Percentiles rank a stretch among this genome's conserved stretches.
Conservation (phyloP, 2,888 invertebrate genomes). For the Xestobium rufovillosum region DNA sequence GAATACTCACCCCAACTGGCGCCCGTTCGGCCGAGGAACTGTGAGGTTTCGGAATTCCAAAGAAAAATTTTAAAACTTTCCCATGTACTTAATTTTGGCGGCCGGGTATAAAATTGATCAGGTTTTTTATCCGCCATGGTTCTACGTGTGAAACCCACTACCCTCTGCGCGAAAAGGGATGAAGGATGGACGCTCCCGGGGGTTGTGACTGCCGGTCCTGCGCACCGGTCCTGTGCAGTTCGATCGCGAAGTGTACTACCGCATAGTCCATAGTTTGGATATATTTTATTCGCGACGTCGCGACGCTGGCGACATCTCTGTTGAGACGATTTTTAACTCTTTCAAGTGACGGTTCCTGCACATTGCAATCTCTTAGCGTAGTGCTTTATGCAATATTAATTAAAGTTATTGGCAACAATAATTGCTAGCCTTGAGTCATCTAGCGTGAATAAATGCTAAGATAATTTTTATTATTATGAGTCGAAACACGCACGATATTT, state of each 20-base stretch:
- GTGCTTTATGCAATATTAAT: too few species aligned
- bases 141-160: constrained; percentile 21
- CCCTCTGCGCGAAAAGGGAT: constrained; percentile 32
- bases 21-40: constrained; percentile 86
- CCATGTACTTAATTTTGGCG: constrained; percentile 77
- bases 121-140: constrained; percentile 66
- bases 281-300: not conserved
- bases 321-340: constrained; percentile 2
- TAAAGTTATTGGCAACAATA: too few species aligned
- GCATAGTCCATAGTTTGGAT: not conserved
- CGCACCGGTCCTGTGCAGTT: constrained; percentile 30
- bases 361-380: not conserved
- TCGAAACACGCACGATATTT: too few species aligned
- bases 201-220: constrained; percentile 31
- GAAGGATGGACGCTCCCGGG: constrained; percentile 28
- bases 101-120: constrained; percentile 72
- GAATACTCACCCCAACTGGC: constrained; percentile 89
- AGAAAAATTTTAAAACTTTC: constrained; percentile 78
- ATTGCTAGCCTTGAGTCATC: too few species aligned
- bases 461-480: too few species aligned
- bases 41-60: constrained; percentile 87
- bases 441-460: too few species aligned
- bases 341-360: not conserved
- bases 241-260: constrained; percentile 28
- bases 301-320: not conserved